Base-by-base conservation (phyloP, 1,140 invertebrate genomes). In the Orussus abietinus region DNA sequence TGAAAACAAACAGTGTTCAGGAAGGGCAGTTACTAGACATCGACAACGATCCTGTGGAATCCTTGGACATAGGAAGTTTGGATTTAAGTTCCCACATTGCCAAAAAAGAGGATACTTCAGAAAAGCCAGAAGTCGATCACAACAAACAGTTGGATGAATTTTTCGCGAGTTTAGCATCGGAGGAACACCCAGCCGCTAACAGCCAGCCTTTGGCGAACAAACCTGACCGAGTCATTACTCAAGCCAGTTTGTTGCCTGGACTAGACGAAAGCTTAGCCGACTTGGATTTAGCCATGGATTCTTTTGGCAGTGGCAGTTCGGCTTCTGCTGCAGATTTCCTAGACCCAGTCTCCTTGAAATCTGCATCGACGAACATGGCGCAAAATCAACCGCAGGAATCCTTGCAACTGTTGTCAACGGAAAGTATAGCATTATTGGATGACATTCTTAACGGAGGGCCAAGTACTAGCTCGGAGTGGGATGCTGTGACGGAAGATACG, bases 341-440 rank as follows among this genome's bases (percentile, higher is more conserved):
- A 14, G 38, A 53, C 28, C 22, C 51, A 3, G 45, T 53, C 20
- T 53, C 57, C 3, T 53, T 61, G 12, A 38, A n/a, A n/a, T n/a
- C n/a, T n/a, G n/a, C n/a, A n/a, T n/a, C 52, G 12, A 29, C 47
- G 14, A 33, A 46, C n/a, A 25, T 39, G 17, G 11, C 20, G 1
- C 34, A 38, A 17, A 38, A 56, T 25, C 43, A 37, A 29, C 35
- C 49, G 6, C 55, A 55, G 29, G 52, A 62, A 41, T 57, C 59
- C 13, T 38, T 68, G 26, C 53, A 66, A n/a, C 47, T 60, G 13
- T 38, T 69, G 0, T 59, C 53, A 12, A 62, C 65, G 0, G 70
- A 73, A 40, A 71, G 57, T 36, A 52, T 69, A 13, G 51, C 55
- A 10, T 50, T 73, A 22, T 49, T 73, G 9, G 63, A 68, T 45